Evolutionary conservation across 2,113 vertebrate species (phyloP), one percentile per base, ranked within the genome.

Genomic region (Ciconia stormi): DNA sequence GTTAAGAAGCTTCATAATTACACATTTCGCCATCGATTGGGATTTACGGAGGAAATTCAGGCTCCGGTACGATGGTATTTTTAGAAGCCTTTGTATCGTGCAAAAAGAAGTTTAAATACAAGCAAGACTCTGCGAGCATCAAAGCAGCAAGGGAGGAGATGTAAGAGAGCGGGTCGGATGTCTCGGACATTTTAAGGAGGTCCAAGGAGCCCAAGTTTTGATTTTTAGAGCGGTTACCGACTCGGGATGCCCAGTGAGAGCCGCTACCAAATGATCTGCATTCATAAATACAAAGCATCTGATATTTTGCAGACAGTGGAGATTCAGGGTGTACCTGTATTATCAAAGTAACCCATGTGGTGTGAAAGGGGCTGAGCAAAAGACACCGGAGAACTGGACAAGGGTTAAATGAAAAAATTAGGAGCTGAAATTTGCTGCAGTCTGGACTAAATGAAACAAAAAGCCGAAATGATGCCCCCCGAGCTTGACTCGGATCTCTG

Each of bases 11-110:
- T 94, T 66, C 0, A 0, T 40, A 80, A 77, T 81, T 78, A 70
- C 13, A 25, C 10, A 18, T 73, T 84, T 82, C 2, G 6, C 30
- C 4, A 10, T 59, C 13, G 2, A 25, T 0, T 18, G 67, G 76
- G 83, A 82, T 91, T 87, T 47, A 76, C 2, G 5, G 62, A 67
- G 58, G 34, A 70, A 86, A 52, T 7, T 47, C n/a, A 6, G 46
- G n/a, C 23, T 89, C 44, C 0, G 0, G 18, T 21, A 1, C 2
- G 0, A 49, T 21, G n/a, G 8, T 17, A 29, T 79, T 93, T 87
- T 71, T 55, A 44, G 46, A 88, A 88, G 21, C 6, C 38, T 61
- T 74, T 76, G 36, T 70, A 44, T 17, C 0, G 0, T 32, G 42
- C 6, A 62, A 23, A 47, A 85, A 36, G 7, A 69, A 59, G 16